A percentile compares a stretch with the other conserved stretches of the same genome.
phyloP scores from a whole-genome alignment of 1,140 invertebrate species.

The Armadillidium nasatum region DNA sequence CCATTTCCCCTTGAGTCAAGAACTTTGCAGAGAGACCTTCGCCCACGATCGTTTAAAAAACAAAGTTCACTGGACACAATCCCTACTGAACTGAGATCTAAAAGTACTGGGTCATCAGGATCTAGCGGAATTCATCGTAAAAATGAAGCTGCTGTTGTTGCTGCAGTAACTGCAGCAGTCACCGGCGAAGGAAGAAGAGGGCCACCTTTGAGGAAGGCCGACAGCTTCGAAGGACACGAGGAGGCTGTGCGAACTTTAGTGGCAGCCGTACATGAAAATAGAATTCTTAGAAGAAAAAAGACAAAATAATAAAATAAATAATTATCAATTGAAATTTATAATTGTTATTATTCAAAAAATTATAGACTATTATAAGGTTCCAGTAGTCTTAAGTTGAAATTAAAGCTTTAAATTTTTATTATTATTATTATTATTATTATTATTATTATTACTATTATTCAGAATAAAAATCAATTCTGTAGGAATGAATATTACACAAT shows the following conservation, averaged over 20 bases:
- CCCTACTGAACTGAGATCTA: constrained; percentile 36
- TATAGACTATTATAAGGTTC: background rate
- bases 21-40: constrained; percentile 34
- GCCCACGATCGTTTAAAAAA: constrained; percentile 43
- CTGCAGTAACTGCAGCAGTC: constrained; percentile 50
- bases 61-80: constrained; percentile 39
- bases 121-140: constrained; percentile 39
- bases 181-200: constrained; percentile 47
- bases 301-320: constrained; percentile 34
- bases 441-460: background rate
- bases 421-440: background rate
- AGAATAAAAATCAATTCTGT: background rate
- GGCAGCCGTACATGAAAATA: constrained; percentile 64
- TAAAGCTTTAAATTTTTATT: background rate
- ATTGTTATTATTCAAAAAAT: background rate
- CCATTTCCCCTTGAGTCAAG: constrained; percentile 35
- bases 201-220: constrained; percentile 57
- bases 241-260: constrained; percentile 66
- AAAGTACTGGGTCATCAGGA: constrained; percentile 44
- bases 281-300: constrained; percentile 51
- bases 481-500: background rate
- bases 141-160: constrained; percentile 9
- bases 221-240: constrained; percentile 67
- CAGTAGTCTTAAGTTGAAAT: background rate
- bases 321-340: too few relatives aligned